Percentiles rank a stretch among this genome's conserved stretches.
Evolutionary conservation across 2,888 invertebrate species (phyloP).

Genomic region (Rhorus exstirpatorius): DNA sequence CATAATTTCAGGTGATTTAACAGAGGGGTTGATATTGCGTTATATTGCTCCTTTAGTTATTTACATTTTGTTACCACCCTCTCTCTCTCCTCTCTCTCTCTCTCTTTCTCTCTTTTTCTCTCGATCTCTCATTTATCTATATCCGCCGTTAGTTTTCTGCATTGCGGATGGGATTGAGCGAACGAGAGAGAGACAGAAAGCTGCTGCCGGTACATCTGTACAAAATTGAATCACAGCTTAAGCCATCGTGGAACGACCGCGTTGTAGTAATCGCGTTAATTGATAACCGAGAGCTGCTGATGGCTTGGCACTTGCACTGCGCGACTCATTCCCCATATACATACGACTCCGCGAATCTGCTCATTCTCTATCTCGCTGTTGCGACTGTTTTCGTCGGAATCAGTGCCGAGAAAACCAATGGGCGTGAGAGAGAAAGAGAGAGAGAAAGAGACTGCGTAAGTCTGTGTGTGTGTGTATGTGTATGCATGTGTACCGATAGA

Average conservation of each 20-base stretch:
- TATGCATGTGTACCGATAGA: conserved; percentile 37
- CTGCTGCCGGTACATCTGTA: conserved; percentile 66
- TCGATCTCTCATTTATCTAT: conserved; percentile 48
- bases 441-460: neutral
- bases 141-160: conserved; percentile 33
- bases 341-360: conserved; percentile 32
- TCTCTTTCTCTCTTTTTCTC: conserved; percentile 1
- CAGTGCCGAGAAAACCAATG: conserved; percentile 51
- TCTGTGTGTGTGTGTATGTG: neutral
- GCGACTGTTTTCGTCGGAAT: conserved; percentile 52
- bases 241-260: conserved; percentile 76
- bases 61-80: conserved; percentile 37
- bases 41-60: conserved; percentile 29
- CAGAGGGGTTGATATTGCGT: neutral
- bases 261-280: conserved; percentile 78
- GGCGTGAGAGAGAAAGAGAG: conserved; percentile 23
- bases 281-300: conserved; percentile 81
- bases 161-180: conserved; percentile 28
- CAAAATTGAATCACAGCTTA: conserved; percentile 82
- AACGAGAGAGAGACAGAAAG: conserved; percentile 31
- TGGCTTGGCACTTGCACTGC: conserved; percentile 68
- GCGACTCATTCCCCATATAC: conserved; percentile 58
- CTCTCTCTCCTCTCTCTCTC: conserved; percentile 10
- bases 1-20: conserved; percentile 48
- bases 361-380: conserved; percentile 31